Base-by-base conservation (phyloP, 2,888 invertebrate species). In the Ophioninae sp. region DNA sequence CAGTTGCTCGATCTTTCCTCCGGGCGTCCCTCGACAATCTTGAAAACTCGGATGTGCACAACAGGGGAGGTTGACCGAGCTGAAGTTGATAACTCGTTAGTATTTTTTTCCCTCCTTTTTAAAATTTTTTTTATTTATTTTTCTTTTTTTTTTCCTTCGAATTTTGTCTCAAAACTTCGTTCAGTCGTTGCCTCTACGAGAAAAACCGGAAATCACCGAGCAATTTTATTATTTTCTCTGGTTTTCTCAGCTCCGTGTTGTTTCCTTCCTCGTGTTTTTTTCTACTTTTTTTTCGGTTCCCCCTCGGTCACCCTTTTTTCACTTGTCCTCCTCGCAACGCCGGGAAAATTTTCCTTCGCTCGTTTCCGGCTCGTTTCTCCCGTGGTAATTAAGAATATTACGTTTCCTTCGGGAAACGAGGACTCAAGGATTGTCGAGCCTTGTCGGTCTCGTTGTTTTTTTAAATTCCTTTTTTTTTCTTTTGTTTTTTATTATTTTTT, bases 311-410 rank as follows among this genome's bases (percentile, higher is more conserved):
- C 17, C 9, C 17, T 37, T 20, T 71, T 69, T 69, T 68, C 41
- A 17, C 58, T 73, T 78, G 13, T 67, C 41, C 58, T 41, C 10
- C 41, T 72, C 67, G 76, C 72, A 30, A 72, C 61, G 39, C 23
- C 51, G 65, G 65, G 37, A 39, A 59, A 67, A 64, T 83, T 81
- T 30, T 74, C 65, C 51, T 44, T 59, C 74, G 30, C 74, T 77
- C 10, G 59, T 56, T 64, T 77, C 77, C 73, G 69, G 73, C 82
- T 84, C 82, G 76, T 81, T 68, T 81, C 73, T 59, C 37, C n/a
- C 64, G 71, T 71, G 83, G 81, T 85, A 87, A 87, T 87, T 87
- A 86, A 84, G 81, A 85, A 85, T 85, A 87, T 87, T 86, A 84
- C 79, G 82, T 86, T 86, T 86, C 39, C 81, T 72, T 73, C 72